Evolutionary conservation across 2,797 vertebrate genomes (phyloP).

Genomic region (Takifugu rubripes): DNA sequence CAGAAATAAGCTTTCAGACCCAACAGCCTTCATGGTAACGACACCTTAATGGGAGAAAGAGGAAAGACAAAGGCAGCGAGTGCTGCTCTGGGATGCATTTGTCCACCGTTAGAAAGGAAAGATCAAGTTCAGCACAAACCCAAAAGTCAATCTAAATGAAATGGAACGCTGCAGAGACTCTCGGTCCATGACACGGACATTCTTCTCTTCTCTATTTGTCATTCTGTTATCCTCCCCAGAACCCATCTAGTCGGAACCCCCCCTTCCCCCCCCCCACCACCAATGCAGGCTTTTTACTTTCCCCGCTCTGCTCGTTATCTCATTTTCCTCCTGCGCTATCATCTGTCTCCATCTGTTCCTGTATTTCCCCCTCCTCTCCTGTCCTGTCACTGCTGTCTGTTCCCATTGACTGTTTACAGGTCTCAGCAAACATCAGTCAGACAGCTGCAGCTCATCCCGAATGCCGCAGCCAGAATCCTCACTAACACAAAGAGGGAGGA

Average conservation of each 20-base stretch:
- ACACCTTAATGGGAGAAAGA: neutral
- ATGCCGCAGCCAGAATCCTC: no score
- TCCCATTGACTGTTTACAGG: conserved; percentile 23
- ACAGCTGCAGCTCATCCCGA: no score
- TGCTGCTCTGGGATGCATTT: conserved; percentile 22
- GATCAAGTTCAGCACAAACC: conserved; percentile 24
- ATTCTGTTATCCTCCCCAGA: conserved; percentile 5
- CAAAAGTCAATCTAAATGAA: conserved; percentile 25
- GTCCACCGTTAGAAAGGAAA: conserved; percentile 10
- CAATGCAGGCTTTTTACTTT: conserved; percentile 3
- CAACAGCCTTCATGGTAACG: neutral
- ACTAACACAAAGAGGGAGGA: no score
- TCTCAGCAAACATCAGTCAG: no score
- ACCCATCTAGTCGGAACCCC: no score
- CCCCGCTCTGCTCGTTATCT: conserved; percentile 27
- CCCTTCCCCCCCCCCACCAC: neutral
- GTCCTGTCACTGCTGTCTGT: conserved; percentile 61
- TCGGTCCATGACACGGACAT: conserved; percentile 20
- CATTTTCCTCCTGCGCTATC: conserved; percentile 47
- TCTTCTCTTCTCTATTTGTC: conserved; percentile 8
- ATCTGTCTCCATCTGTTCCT: conserved; percentile 65
- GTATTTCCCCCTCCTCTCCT: conserved; percentile 34
- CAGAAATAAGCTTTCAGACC: neutral
- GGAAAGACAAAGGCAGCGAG: conserved; percentile 16
- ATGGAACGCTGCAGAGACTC: conserved; percentile 16